Evolutionary conservation across 2,113 vertebrate genomes (phyloP).

Genomic region (Phyllostomus hastatus): DNA sequence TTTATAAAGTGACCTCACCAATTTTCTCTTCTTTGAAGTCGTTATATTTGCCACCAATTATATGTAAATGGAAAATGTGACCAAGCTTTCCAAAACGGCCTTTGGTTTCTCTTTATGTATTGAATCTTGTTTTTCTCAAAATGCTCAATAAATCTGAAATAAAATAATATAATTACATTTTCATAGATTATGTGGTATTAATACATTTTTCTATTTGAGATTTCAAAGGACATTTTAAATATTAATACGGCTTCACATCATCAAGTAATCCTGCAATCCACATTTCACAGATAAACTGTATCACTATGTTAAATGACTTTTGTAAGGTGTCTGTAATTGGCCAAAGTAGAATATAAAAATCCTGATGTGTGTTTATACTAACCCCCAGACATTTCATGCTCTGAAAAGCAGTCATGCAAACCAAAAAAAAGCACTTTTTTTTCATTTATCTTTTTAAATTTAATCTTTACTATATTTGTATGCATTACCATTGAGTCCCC

Average conservation of each 20-base stretch:
- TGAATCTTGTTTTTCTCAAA: not conserved
- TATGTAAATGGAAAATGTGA: not conserved
- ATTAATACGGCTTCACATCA: constrained; percentile 21
- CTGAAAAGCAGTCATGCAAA: not conserved
- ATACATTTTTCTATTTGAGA: not conserved
- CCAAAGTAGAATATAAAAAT: not conserved
- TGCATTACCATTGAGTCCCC: too few species aligned
- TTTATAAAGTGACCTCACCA: not conserved
- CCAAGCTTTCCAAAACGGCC: not conserved
- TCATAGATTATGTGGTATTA: not conserved
- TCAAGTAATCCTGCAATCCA: not conserved
- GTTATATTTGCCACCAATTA: not conserved
- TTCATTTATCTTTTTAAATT: not conserved
- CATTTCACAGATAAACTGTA: not conserved
- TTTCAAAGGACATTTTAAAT: not conserved
- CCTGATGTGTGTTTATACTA: not conserved
- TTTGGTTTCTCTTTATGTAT: not conserved
- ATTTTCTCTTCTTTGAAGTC: not conserved
- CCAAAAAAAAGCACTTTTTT: not conserved
- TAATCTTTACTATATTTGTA: too few species aligned
- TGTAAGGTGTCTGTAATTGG: not conserved
- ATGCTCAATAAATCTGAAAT: not conserved
- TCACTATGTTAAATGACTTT: not conserved
- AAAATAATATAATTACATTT: not conserved
- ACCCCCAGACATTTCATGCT: not conserved